phyloP scores from a whole-genome alignment of 35 echinoderm and acorn worm species.

The Nesometra sesokonis region DNA sequence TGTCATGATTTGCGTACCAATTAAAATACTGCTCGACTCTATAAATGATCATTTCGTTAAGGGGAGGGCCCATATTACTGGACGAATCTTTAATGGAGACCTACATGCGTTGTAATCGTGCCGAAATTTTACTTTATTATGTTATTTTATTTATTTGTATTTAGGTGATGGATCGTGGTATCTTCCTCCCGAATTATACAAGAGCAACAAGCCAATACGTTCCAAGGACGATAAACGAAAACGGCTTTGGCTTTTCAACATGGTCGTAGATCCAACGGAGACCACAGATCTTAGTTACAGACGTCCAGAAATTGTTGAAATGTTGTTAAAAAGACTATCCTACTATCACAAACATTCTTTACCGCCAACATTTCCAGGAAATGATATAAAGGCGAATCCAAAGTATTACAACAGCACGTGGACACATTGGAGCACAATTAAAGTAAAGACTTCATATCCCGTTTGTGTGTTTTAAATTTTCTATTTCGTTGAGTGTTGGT shows the following conservation, averaged over 20 bases:
- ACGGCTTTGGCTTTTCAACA: not conserved
- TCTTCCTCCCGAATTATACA: not conserved
- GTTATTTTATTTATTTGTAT: not conserved
- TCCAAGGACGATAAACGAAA: not conserved
- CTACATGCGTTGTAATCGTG: no score
- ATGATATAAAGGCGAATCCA: not conserved
- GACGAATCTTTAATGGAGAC: no score
- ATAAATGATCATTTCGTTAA: no score
- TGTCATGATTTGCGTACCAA: no score
- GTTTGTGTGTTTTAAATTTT: no score
- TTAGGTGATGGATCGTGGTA: not conserved
- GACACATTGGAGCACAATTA: not conserved
- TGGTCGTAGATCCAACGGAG: not conserved
- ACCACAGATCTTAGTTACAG: not conserved
- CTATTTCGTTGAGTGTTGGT: no score
- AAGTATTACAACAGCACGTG: not conserved
- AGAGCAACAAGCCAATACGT: not conserved
- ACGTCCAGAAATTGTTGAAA: not conserved
- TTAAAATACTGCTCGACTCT: no score
- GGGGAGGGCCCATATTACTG: no score
- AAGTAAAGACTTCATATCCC: not conserved
- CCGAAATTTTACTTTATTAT: no score
- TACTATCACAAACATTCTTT: slow-evolving; percentile 1
- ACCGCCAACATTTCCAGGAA: slow-evolving; percentile 1
- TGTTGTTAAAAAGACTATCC: not conserved